phyloP scores from a whole-genome alignment of 2,888 invertebrate species.

The Aphrophora alni region DNA sequence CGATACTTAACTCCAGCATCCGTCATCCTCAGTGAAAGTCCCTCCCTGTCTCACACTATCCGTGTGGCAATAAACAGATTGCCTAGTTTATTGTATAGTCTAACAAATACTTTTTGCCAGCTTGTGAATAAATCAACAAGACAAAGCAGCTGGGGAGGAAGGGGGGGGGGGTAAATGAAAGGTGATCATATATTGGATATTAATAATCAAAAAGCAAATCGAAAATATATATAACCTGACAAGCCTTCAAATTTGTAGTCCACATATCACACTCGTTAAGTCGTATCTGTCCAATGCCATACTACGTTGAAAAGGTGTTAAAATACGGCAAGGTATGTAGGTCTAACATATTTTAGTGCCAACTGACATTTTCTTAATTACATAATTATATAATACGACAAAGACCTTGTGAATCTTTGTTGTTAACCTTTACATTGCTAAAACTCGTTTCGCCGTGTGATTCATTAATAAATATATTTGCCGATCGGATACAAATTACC shows the following conservation, averaged over 20 bases:
- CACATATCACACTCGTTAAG: not conserved
- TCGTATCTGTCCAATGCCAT: not conserved
- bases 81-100: no score
- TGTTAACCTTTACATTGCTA: not conserved
- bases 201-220: no score
- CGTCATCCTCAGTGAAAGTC: no score
- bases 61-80: no score
- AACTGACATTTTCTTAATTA: not conserved
- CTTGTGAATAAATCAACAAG: no score
- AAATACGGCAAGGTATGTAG: not conserved
- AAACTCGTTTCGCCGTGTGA: not conserved
- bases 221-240: no score
- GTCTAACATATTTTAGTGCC: not conserved
- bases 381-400: not conserved
- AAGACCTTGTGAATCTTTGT: not conserved
- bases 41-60: no score
- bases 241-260: not conserved
- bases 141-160: no score
- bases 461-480: not conserved
- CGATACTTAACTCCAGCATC: no score
- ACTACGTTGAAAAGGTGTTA: not conserved
- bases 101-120: no score
- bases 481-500: not conserved
- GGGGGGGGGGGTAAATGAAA: no score
- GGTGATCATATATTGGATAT: no score